Percentiles rank a stretch among this genome's conserved stretches.
Conservation (phyloP, 1,140 invertebrate genomes). For the Formica exsecta region DNA sequence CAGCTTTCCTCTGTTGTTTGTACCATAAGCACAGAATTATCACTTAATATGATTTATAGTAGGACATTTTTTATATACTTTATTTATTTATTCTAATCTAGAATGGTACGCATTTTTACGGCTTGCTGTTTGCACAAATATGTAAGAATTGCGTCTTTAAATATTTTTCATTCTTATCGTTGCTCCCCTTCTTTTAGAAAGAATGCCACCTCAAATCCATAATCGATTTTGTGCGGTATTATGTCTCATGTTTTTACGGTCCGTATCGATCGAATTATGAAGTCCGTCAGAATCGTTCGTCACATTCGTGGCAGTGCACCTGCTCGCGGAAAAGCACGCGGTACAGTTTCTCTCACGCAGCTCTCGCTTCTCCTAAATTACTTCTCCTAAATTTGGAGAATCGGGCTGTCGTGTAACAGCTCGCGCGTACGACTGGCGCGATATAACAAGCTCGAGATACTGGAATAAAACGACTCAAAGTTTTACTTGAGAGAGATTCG, state of each 20-base stretch:
- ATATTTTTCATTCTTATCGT: neutral
- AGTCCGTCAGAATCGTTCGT: neutral
- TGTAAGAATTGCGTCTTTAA: neutral
- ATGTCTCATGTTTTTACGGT: conserved; percentile 17
- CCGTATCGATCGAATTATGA: neutral
- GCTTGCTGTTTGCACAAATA: neutral
- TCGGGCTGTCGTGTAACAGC: neutral
- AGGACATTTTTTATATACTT: neutral
- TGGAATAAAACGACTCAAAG: neutral
- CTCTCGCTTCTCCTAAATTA: conserved; percentile 28
- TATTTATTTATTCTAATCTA: neutral
- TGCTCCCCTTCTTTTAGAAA: neutral
- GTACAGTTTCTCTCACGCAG: conserved; percentile 11
- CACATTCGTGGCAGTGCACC: conserved; percentile 23
- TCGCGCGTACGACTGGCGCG: neutral
- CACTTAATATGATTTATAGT: neutral
- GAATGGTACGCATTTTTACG: neutral
- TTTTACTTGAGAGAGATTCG: neutral
- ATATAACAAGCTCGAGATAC: neutral
- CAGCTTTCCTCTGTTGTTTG: conserved; percentile 1
- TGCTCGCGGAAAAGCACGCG: conserved; percentile 31
- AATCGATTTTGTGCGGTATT: conserved; percentile 11
- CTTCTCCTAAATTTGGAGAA: conserved; percentile 21
- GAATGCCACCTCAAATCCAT: neutral
- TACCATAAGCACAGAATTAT: neutral